Percentiles rank a stretch among this genome's conserved stretches.
phyloP scores from a whole-genome alignment of 2,888 invertebrate genomes.

The Trissolcus brochymenae region DNA sequence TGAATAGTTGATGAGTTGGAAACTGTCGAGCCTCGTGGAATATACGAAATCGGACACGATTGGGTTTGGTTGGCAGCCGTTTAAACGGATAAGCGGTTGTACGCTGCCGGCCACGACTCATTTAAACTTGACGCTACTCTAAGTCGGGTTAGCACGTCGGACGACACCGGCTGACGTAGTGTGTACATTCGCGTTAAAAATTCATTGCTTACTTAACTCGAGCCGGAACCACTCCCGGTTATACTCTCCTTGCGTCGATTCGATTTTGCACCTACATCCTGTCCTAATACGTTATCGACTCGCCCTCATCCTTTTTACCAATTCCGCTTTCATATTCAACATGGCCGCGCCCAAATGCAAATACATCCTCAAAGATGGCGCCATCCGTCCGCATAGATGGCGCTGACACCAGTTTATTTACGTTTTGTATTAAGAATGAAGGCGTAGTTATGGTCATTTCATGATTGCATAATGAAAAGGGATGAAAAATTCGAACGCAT shows the following conservation, averaged over 20 bases:
- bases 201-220: conserved; percentile 70
- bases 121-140: conserved; percentile 52
- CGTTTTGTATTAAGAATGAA: too few species aligned
- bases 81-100: conserved; percentile 40
- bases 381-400: background rate
- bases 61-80: conserved; percentile 29
- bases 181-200: conserved; percentile 65
- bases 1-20: conserved; percentile 48
- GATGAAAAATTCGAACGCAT: conserved; percentile 53
- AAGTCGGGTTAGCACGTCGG: conserved; percentile 58
- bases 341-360: background rate
- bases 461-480: conserved; percentile 1
- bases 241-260: conserved; percentile 43
- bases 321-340: conserved; percentile 6
- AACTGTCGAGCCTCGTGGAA: conserved; percentile 22
- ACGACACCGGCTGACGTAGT: conserved; percentile 58
- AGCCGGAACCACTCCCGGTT: conserved; percentile 68
- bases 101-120: conserved; percentile 29
- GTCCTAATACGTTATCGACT: conserved; percentile 28
- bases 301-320: conserved; percentile 2
- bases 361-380: background rate
- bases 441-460: background rate
- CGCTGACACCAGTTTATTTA: background rate
- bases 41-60: conserved; percentile 33
- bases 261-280: conserved; percentile 41